Base-by-base conservation (phyloP, 2,797 vertebrate species). In the Sebastes steindachneri region DNA sequence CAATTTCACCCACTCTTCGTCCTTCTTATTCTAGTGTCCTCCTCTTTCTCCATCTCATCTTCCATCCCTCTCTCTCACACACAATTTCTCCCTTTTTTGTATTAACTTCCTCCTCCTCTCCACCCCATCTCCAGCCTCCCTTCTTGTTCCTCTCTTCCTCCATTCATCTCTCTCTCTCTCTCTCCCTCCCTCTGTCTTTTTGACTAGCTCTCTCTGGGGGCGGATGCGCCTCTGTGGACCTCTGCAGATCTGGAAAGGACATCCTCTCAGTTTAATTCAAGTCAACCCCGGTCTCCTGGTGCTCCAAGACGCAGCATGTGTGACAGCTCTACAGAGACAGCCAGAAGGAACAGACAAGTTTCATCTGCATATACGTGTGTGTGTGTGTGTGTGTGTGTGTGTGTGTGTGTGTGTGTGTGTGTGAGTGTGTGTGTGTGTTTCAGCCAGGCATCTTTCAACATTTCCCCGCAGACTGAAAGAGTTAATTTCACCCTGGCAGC, bases 201-300 rank as follows among this genome's bases (percentile, higher is more conserved):
- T 88, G 82, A 75, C 82, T 77, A 51, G 26, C 75, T 83, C 89
- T 88, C 92, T 88, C 87, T 81, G 76, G 83, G 84, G 91, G 77
- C 73, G 82, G 82, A 83, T 89, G 87, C 84, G 89, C 82, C 84
- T 88, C 87, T 77, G 83, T 89, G 86, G 85, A 76, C 79, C 86
- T 90, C 87, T 82, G 85, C 82, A 84, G 92, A 90, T 94, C 90
- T 92, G 82, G 82, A 94, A 92, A 94, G 91, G 89, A 95, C 93
- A 91, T 92, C 88, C 88, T 93, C 93, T 94, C 91, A 82, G 85
- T 94, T 95, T 93, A 93, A 91, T 95, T 94, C 87, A 94, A 93
- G 86, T 94, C 92, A 92, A 89, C 86, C 89, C 79, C 54, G 33
- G 87, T 91, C 91, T 90, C 92, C 92, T 77, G 92, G 91, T 92